A percentile compares a stretch with the other conserved stretches of the same genome.
phyloP scores from a whole-genome alignment of 2,888 invertebrate genomes.

The Neoascia interrupta region DNA sequence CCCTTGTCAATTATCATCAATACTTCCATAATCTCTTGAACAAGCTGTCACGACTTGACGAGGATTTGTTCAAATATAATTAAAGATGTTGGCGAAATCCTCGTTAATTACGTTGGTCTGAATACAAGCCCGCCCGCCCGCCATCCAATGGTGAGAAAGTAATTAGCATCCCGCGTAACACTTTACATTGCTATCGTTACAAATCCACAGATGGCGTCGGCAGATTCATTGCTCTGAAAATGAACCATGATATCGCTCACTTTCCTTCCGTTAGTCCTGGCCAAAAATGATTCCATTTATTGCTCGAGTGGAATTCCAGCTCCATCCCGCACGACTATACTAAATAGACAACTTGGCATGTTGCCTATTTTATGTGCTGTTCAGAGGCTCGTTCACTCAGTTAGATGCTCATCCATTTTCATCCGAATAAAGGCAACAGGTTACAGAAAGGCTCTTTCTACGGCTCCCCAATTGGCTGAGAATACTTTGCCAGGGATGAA shows the following conservation, averaged over 20 bases:
- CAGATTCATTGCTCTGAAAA: conserved; percentile 16
- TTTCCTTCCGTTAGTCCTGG: background rate
- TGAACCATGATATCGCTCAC: background rate
- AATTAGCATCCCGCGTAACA: conserved; percentile 42
- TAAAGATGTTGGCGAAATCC: conserved; percentile 26
- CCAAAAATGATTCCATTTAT: conserved; percentile 58
- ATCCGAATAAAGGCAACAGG: conserved; percentile 50
- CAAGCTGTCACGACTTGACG: conserved; percentile 13
- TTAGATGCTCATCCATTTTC: conserved; percentile 43
- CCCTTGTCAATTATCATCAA: background rate
- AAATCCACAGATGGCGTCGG: conserved; percentile 34
- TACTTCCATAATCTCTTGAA: background rate
- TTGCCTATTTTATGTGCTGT: conserved; percentile 65
- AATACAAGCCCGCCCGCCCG: background rate
- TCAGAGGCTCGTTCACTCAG: conserved; percentile 25
- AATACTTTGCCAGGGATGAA: conserved; percentile 38
- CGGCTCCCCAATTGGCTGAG: conserved; percentile 47
- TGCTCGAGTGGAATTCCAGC: conserved; percentile 29
- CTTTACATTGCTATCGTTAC: conserved; percentile 17
- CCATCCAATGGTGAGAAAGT: conserved; percentile 24
- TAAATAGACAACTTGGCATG: conserved; percentile 66
- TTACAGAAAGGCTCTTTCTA: conserved; percentile 18
- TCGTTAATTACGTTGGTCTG: conserved; percentile 18
- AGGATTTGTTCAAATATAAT: conserved; percentile 30
- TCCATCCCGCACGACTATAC: conserved; percentile 30